Percentiles rank a stretch among this genome's conserved stretches.
These are phyloP conservation scores for Scatophagus argus DNA, from an alignment of 2,113 vertebrate genomes.

Conservation along the genomic window DNA sequence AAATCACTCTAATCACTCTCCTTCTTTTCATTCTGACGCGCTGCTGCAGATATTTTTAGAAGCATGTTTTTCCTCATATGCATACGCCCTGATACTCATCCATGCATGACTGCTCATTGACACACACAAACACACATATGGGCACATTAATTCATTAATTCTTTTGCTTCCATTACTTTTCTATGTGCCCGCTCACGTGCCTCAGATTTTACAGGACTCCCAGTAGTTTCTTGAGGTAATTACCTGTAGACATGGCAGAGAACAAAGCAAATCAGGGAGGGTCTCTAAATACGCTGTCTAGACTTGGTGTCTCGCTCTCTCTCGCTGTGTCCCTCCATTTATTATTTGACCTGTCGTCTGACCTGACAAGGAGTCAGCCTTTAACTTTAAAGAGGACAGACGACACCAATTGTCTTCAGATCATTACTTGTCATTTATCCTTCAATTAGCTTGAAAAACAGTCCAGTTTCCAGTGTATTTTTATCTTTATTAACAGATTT, in stretches of 20 bases:
- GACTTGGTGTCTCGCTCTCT: slow-evolving; percentile 81
- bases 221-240: slow-evolving; percentile 80
- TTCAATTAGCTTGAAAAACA: slow-evolving; percentile 37
- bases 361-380: slow-evolving; percentile 63
- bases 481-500: slow-evolving; percentile 33
- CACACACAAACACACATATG: background rate
- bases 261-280: slow-evolving; percentile 84
- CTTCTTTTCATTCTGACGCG: slow-evolving; percentile 46
- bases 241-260: slow-evolving; percentile 84
- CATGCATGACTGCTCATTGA: background rate
- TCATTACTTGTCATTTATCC: slow-evolving; percentile 58
- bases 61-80: background rate
- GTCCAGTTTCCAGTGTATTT: background rate
- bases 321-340: slow-evolving; percentile 67
- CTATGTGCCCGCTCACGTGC: slow-evolving; percentile 44
- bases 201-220: slow-evolving; percentile 65
- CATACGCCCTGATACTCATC: background rate
- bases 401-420: slow-evolving; percentile 53
- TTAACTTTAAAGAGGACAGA: slow-evolving; percentile 64
- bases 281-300: slow-evolving; percentile 82
- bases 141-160: slow-evolving; percentile 5
- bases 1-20: background rate
- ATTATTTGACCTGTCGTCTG: slow-evolving; percentile 73
- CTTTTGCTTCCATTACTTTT: slow-evolving; percentile 23
- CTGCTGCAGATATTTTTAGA: slow-evolving; percentile 41